Evolutionary conservation across 2,113 vertebrate species (phyloP), one percentile per base, ranked within the genome.

Genomic region (Serilophus lunatus): DNA sequence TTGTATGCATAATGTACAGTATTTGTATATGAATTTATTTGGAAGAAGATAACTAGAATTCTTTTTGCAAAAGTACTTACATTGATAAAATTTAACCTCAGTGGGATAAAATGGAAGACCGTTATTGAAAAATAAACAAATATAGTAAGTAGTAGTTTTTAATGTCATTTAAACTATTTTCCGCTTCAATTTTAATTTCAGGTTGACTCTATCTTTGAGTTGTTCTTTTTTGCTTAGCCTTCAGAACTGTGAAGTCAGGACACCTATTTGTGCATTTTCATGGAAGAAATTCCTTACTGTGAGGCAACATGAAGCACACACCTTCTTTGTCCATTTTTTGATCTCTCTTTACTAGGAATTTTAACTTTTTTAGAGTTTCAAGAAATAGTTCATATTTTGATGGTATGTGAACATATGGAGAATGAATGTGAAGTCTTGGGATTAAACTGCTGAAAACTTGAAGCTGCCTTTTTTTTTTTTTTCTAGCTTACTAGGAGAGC

Each of bases 41-140:
- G 10, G 13, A 79, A 49, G n/a, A 60, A 61, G 9, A 12, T 61
- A 40, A 71, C 80, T 63, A 33, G 53, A 59, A 59, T 77, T 12
- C 4, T 69, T 80, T 88, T 81, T 72, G 24, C 10, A 64, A 49
- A 87, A 18, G 15, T 35, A 38, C 17, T 82, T 79, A 18, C 1
- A 1, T 13, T 79, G 81, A 61, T 40, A 50, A 69, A 59, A 70
- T 59, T 38, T 81, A n/a, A 60, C 19, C 28, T 68, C 36, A 54
- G 18, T 53, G 38, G 2, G 8, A 3, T 79, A 35, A 76, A 79
- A 64, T 0, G 0, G 22, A 28, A 26, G 19, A 33, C n/a, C 91
- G 33, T 57, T 72, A 49, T 14, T 85, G 66, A 79, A 84, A 77
- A 91, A 84, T 24, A 31, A 35, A 50, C 12, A 10, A 54, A 25